These are phyloP conservation scores for Dermolepida albohirtum DNA, from an alignment of 2,888 invertebrate genomes.

Conservation along the genomic window DNA sequence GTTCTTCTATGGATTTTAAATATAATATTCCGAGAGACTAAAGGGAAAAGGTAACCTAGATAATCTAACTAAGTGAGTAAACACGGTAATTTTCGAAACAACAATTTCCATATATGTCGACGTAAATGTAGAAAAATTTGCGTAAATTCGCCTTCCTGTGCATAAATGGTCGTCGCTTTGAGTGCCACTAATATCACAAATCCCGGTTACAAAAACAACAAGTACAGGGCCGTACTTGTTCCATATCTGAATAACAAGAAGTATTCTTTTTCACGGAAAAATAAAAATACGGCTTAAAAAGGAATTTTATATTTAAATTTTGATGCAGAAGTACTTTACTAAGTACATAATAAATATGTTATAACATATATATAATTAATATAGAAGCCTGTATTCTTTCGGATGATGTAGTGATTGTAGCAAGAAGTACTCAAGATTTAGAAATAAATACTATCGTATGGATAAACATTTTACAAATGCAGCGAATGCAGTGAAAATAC, in stretches of 20 bases:
- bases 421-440: too few species aligned
- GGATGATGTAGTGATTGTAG: too few species aligned
- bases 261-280: too few species aligned
- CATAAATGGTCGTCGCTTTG: slow-evolving; percentile 4
- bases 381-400: too few species aligned
- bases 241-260: too few species aligned
- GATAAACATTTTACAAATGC: too few species aligned
- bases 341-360: too few species aligned
- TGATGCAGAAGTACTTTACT: too few species aligned
- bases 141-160: slow-evolving; percentile 1
- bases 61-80: slow-evolving; percentile 9
- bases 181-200: slow-evolving; percentile 7
- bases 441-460: too few species aligned
- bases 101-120: slow-evolving; percentile 15
- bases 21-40: background rate
- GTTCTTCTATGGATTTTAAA: slow-evolving; percentile 4
- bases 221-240: slow-evolving; percentile 2
- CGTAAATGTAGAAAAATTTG: slow-evolving; percentile 4
- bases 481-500: too few species aligned
- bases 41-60: slow-evolving; percentile 5
- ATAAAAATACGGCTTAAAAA: too few species aligned
- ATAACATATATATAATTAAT: too few species aligned
- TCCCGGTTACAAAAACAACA: background rate
- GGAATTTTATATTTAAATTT: background rate
- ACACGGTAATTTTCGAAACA: slow-evolving; percentile 8